phyloP scores from a whole-genome alignment of 2,797 vertebrate species.

The Synanceia verrucosa region DNA sequence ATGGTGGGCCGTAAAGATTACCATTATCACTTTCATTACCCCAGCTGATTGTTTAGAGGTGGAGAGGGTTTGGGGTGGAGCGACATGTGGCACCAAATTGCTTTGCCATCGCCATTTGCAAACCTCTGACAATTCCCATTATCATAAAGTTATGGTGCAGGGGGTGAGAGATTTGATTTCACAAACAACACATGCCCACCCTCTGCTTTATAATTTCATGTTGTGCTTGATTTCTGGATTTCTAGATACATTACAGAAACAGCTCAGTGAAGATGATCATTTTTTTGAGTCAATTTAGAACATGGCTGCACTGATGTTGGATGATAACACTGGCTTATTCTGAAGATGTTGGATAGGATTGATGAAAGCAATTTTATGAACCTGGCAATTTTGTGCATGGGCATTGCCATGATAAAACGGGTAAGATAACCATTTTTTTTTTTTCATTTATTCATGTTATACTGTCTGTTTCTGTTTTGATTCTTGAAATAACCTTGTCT shows the following conservation, averaged over 20 bases:
- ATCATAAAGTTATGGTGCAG: slow-evolving; percentile 59
- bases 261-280: neutral
- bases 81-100: slow-evolving; percentile 58
- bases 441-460: too few relatives aligned
- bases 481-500: too few relatives aligned
- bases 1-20: slow-evolving; percentile 80
- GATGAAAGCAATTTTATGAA: too few relatives aligned
- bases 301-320: neutral
- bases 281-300: neutral
- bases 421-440: neutral
- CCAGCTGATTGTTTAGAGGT: slow-evolving; percentile 70
- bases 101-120: slow-evolving; percentile 56
- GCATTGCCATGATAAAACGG: neutral
- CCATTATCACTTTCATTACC: slow-evolving; percentile 81
- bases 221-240: slow-evolving; percentile 14
- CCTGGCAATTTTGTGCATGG: neutral
- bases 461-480: too few relatives aligned
- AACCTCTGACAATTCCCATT: slow-evolving; percentile 68
- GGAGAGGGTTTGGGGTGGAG: slow-evolving; percentile 5
- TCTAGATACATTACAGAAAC: slow-evolving; percentile 8
- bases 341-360: too few relatives aligned
- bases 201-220: slow-evolving; percentile 32
- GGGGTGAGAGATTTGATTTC: slow-evolving; percentile 56
- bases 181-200: slow-evolving; percentile 36
- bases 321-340: too few relatives aligned